Evolutionary conservation across 2,113 vertebrate species (phyloP).

Genomic region (Neolamprologus cancellatus): DNA sequence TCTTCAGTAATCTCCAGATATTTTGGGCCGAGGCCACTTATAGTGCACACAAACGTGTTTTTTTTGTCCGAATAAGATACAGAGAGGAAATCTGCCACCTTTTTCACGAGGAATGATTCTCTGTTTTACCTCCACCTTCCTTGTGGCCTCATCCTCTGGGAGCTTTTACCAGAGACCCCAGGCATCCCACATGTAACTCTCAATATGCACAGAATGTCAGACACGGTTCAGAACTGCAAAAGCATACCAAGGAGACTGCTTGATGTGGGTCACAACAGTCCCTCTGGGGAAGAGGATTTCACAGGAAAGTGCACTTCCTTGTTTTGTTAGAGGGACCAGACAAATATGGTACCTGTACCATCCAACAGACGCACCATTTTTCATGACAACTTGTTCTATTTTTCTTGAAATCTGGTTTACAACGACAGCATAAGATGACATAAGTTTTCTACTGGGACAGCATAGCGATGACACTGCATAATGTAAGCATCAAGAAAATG

Average conservation of each 20-base stretch:
- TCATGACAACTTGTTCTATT: background rate
- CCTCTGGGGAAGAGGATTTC: background rate
- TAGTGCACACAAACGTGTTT: background rate
- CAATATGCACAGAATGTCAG: background rate
- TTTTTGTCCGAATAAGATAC: background rate
- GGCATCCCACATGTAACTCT: background rate
- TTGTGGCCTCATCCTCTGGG: background rate
- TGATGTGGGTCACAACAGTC: constrained; percentile 4
- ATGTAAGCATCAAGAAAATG: background rate
- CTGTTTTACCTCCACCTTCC: background rate
- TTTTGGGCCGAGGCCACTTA: background rate
- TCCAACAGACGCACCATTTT: background rate
- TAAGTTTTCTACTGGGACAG: background rate
- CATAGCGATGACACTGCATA: background rate
- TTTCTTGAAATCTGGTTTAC: background rate
- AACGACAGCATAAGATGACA: background rate
- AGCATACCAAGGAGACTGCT: background rate
- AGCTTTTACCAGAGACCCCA: background rate
- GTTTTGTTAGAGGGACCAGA: background rate
- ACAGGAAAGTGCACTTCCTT: background rate
- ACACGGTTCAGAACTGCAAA: background rate
- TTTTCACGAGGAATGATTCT: background rate
- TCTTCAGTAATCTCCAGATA: background rate
- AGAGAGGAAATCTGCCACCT: background rate
- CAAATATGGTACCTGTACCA: background rate